These are phyloP conservation scores for Laterallus jamaicensis DNA, from an alignment of 2,113 vertebrate species.

Conservation along the genomic window DNA sequence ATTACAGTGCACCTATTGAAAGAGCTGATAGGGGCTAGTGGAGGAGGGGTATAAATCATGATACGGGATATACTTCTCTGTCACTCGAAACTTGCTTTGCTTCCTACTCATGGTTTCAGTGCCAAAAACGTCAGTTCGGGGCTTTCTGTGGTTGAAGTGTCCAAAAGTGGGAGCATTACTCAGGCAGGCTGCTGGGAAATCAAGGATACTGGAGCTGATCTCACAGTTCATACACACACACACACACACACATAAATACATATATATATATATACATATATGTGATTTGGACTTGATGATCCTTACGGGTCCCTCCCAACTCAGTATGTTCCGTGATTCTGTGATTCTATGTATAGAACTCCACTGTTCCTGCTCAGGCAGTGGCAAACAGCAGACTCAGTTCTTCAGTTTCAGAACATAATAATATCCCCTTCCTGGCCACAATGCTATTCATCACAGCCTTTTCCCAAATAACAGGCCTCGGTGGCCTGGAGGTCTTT, in stretches of 20 bases:
- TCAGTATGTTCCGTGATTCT: too few species aligned
- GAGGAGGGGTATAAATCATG: not conserved
- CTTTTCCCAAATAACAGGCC: conserved; percentile 61
- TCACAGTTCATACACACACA: not conserved
- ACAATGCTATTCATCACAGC: conserved; percentile 36
- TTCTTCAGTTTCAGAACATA: conserved; percentile 34
- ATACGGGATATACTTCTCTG: not conserved
- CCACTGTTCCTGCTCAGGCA: not conserved
- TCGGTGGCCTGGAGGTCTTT: conserved; percentile 53
- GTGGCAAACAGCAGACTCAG: not conserved
- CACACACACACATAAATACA: too few species aligned
- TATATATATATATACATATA: too few species aligned
- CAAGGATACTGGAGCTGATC: not conserved
- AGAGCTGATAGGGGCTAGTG: not conserved
- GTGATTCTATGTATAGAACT: not conserved
- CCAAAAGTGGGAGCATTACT: not conserved
- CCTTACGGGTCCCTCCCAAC: too few species aligned
- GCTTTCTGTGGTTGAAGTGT: not conserved
- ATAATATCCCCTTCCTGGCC: conserved; percentile 49
- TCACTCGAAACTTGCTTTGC: not conserved
- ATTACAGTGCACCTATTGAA: not conserved
- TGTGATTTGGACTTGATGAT: too few species aligned
- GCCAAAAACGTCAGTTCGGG: not conserved
- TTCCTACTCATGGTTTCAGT: not conserved
- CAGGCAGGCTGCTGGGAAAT: not conserved